Percentiles rank a stretch among this genome's conserved stretches.
These are phyloP conservation scores for Zeuzera pyrina DNA, from an alignment of 2,888 invertebrate genomes.

Conservation along the genomic window DNA sequence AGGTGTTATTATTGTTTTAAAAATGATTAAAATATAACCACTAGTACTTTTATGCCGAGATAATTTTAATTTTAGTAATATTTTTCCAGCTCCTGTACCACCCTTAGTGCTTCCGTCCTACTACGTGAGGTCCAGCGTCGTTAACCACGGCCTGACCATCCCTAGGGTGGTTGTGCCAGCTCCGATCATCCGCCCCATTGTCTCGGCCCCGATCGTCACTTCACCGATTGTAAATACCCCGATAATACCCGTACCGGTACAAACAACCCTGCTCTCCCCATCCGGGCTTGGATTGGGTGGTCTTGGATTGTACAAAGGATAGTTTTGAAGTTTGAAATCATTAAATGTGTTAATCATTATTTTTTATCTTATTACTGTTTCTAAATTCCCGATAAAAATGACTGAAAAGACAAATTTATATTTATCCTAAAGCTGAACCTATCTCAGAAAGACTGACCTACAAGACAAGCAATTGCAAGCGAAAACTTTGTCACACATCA, in stretches of 20 bases:
- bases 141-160: slow-evolving; percentile 42
- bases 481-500: too few species aligned
- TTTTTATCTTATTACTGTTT: background rate
- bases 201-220: slow-evolving; percentile 21
- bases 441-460: too few species aligned
- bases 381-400: too few species aligned
- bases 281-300: slow-evolving; percentile 3
- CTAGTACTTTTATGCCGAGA: background rate
- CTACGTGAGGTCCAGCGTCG: slow-evolving; percentile 32
- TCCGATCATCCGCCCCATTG: slow-evolving; percentile 23
- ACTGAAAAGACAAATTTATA: too few species aligned
- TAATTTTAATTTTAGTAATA: too few species aligned
- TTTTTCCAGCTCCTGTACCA: slow-evolving; percentile 21
- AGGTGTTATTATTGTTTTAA: too few species aligned
- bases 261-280: slow-evolving; percentile 3
- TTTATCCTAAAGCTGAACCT: too few species aligned
- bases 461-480: too few species aligned
- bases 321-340: too few species aligned
- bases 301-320: slow-evolving; percentile 11
- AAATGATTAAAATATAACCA: background rate
- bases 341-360: too few species aligned
- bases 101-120: slow-evolving; percentile 20
- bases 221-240: slow-evolving; percentile 15
- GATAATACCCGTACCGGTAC: slow-evolving; percentile 17
- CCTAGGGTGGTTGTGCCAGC: slow-evolving; percentile 24